A percentile compares a stretch with the other conserved stretches of the same genome.
These are phyloP conservation scores for Gymnopithys bicolor DNA, from an alignment of 2,797 vertebrate genomes.

Conservation along the genomic window DNA sequence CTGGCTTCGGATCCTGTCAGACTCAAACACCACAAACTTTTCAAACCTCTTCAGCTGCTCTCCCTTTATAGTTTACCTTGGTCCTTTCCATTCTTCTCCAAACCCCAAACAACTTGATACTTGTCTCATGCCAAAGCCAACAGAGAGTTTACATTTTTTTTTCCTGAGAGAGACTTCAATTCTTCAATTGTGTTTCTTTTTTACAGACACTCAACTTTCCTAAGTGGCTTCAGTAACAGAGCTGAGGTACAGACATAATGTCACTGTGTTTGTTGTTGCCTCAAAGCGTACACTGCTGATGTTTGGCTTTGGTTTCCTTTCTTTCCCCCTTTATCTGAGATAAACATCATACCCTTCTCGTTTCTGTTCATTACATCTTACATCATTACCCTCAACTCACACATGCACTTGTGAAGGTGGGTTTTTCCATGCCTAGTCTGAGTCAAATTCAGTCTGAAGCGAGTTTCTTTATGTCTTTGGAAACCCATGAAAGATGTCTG, in stretches of 20 bases:
- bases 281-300: background rate
- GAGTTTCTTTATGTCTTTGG: background rate
- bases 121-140: background rate
- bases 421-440: background rate
- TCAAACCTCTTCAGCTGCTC: background rate
- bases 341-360: background rate
- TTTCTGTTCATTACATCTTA: background rate
- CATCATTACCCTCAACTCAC: background rate
- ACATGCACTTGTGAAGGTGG: background rate
- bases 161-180: background rate
- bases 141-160: background rate
- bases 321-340: background rate
- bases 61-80: background rate
- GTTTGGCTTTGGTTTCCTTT: background rate
- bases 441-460: background rate
- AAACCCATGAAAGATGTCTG: slow-evolving; percentile 7
- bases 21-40: background rate
- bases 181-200: background rate
- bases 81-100: background rate
- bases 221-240: background rate
- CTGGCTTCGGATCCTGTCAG: background rate
- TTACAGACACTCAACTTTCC: background rate
- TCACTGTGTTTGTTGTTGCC: background rate
- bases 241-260: background rate
- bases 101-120: slow-evolving; percentile 11